Percentiles rank a stretch among this genome's conserved stretches.
These are phyloP conservation scores for Leguminivora glycinivorella DNA, from an alignment of 1,140 invertebrate genomes.

Conservation along the genomic window DNA sequence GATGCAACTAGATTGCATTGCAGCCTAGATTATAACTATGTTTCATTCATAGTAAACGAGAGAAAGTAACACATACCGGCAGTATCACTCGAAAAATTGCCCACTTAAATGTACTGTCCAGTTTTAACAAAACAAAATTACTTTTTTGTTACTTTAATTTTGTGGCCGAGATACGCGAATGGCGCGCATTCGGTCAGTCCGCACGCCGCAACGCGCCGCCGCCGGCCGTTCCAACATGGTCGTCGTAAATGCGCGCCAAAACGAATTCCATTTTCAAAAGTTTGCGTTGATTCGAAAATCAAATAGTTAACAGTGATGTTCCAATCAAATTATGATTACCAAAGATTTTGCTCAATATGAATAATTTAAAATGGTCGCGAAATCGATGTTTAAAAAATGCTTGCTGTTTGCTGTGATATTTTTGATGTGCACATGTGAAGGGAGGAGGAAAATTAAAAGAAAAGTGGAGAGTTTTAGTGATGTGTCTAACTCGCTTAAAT, in stretches of 20 bases:
- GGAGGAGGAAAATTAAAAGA: conserved; percentile 45
- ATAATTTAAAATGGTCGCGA: conserved; percentile 60
- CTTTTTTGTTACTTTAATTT: conserved; percentile 36
- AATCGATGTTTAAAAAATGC: conserved; percentile 43
- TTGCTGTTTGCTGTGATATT: conserved; percentile 45
- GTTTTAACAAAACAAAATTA: conserved; percentile 31
- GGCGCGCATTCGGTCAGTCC: conserved; percentile 15
- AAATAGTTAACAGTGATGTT: neutral
- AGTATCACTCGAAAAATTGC: conserved; percentile 25
- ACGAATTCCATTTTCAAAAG: conserved; percentile 7
- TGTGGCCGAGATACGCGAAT: conserved; percentile 29
- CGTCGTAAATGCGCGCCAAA: conserved; percentile 41
- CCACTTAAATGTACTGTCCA: conserved; percentile 6
- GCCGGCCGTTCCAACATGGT: conserved; percentile 35
- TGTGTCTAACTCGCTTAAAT: conserved; percentile 30
- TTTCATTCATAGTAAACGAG: neutral
- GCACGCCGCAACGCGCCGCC: conserved; percentile 37
- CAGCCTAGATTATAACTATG: neutral
- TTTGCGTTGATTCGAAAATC: neutral
- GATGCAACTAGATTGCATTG: neutral
- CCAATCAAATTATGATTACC: conserved; percentile 16
- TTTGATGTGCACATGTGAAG: conserved; percentile 46
- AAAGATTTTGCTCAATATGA: conserved; percentile 56
- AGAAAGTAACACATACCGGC: conserved; percentile 14
- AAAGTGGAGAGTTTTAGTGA: conserved; percentile 40